Percentiles rank a stretch among this genome's conserved stretches.
phyloP scores from a whole-genome alignment of 2,797 vertebrate genomes.

The Alouatta caraya region DNA sequence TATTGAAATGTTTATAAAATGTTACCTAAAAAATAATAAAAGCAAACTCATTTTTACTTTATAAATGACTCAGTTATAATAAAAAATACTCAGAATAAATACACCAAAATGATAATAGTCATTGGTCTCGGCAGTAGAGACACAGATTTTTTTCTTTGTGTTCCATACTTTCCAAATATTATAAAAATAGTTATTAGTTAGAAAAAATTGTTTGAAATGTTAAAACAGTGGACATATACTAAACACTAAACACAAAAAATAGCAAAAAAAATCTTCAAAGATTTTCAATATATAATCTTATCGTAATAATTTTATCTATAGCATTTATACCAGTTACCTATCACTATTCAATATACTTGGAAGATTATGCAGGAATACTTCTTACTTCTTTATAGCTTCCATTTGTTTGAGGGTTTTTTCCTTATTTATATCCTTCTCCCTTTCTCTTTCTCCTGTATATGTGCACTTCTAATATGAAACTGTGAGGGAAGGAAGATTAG shows the following conservation, averaged over 20 bases:
- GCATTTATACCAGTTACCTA: not conserved
- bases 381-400: not conserved
- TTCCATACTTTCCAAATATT: not conserved
- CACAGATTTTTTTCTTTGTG: not conserved
- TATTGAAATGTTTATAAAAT: not conserved
- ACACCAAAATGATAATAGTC: not conserved
- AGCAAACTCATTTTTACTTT: conserved; percentile 33
- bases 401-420: not conserved
- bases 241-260: not conserved
- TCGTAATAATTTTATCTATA: not conserved
- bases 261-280: not conserved
- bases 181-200: not conserved
- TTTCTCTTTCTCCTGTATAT: not conserved
- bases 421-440: not conserved
- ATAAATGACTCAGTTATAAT: conserved; percentile 18
- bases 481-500: not conserved
- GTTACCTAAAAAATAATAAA: not conserved
- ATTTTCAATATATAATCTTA: not conserved
- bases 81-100: not conserved
- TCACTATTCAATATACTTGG: not conserved
- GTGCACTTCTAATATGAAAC: not conserved
- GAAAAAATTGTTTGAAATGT: not conserved
- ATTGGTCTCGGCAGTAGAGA: not conserved
- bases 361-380: not conserved
- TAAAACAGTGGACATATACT: not conserved